These are phyloP conservation scores for Oryzias dopingdopingensis DNA, from an alignment of 2,797 vertebrate genomes.

Conservation along the genomic window DNA sequence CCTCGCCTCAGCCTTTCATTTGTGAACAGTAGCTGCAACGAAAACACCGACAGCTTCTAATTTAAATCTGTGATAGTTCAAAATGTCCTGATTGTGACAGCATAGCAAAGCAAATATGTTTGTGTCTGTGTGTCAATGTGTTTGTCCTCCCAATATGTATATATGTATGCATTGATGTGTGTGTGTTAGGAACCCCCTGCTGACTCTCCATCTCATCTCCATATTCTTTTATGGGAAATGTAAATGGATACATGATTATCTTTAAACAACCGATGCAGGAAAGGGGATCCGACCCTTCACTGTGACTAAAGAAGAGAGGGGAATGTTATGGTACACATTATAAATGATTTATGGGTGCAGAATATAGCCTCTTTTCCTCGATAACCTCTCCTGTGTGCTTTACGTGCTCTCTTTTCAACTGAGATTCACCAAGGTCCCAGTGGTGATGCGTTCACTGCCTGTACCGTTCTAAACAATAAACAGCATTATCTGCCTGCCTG, in stretches of 20 bases:
- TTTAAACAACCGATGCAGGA: constrained; percentile 71
- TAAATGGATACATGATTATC: constrained; percentile 80
- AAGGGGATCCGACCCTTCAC: constrained; percentile 68
- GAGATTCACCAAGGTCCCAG: constrained; percentile 54
- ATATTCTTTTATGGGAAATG: constrained; percentile 77
- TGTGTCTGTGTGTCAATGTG: constrained; percentile 40
- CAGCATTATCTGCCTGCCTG: constrained; percentile 64
- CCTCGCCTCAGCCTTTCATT: constrained; percentile 82
- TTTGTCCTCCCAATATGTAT: constrained; percentile 30
- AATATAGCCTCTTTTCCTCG: constrained; percentile 62
- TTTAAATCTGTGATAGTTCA: constrained; percentile 75
- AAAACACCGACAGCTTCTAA: constrained; percentile 71
- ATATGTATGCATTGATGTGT: constrained; percentile 26
- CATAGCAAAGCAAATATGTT: constrained; percentile 70
- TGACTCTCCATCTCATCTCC: constrained; percentile 74
- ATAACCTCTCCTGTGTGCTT: constrained; percentile 69
- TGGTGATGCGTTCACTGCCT: constrained; percentile 53
- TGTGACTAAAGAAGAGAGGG: constrained; percentile 73
- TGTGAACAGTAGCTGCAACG: constrained; percentile 77
- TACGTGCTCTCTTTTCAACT: constrained; percentile 52
- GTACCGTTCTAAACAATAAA: constrained; percentile 67
- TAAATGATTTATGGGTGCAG: constrained; percentile 71
- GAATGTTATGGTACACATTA: constrained; percentile 74
- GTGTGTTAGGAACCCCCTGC: constrained; percentile 67
- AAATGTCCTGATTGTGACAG: constrained; percentile 73